Percentiles rank a stretch among this genome's conserved stretches.
Evolutionary conservation across 2,113 vertebrate species (phyloP).

Genomic region (Chloropsis cyanopogon): DNA sequence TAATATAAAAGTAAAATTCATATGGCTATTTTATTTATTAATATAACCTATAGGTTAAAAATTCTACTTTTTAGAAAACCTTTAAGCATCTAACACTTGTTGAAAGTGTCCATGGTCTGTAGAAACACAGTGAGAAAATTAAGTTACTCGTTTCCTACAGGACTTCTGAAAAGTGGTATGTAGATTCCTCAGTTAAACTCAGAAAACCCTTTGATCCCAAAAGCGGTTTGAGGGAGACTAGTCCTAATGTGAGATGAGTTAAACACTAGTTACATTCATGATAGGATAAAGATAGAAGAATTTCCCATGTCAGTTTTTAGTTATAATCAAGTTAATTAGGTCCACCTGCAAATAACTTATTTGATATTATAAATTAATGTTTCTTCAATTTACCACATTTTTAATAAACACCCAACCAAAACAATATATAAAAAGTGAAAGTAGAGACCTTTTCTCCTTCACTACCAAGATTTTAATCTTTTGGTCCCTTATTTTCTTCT

Average conservation of each 20-base stretch:
- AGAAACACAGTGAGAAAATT: background rate
- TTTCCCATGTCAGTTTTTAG: background rate
- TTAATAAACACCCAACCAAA: background rate
- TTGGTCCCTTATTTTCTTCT: background rate
- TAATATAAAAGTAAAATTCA: background rate
- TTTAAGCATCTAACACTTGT: background rate
- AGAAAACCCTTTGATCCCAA: background rate
- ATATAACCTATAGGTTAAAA: background rate
- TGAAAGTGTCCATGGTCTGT: background rate
- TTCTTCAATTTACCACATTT: constrained; percentile 12
- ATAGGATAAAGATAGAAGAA: background rate
- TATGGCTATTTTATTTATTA: background rate
- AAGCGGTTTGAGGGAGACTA: background rate
- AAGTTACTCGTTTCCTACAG: background rate
- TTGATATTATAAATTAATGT: background rate
- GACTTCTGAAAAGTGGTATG: background rate
- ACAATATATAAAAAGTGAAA: background rate
- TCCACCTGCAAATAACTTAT: constrained; percentile 19
- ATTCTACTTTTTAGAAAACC: background rate
- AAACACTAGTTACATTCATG: background rate
- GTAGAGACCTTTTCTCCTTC: background rate
- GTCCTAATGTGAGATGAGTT: background rate
- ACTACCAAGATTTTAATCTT: background rate
- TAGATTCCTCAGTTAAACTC: background rate
- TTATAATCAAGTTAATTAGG: constrained; percentile 9